Evolutionary conservation across 2,888 invertebrate genomes (phyloP).

Genomic region (Platycnemis pennipes): DNA sequence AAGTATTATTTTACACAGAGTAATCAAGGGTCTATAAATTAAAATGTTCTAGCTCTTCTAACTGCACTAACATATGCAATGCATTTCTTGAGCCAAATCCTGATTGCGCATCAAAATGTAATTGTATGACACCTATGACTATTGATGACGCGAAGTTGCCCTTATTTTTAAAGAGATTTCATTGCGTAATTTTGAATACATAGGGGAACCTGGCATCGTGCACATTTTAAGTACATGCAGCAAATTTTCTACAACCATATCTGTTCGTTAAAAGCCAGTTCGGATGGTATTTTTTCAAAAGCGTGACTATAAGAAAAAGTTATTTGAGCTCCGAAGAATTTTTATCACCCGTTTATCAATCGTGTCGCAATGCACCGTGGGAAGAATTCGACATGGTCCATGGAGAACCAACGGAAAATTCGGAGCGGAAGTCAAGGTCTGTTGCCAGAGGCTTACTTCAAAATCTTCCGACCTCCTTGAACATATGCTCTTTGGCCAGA

Average conservation of each 20-base stretch:
- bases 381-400: background rate
- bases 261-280: background rate
- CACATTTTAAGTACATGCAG: background rate
- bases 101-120: too few relatives aligned
- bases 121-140: too few relatives aligned
- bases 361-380: conserved; percentile 41
- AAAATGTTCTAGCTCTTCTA: too few relatives aligned
- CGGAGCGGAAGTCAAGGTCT: conserved; percentile 53
- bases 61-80: too few relatives aligned
- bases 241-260: background rate
- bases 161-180: too few relatives aligned
- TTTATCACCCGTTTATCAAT: background rate
- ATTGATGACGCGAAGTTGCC: too few relatives aligned
- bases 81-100: too few relatives aligned
- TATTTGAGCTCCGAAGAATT: background rate
- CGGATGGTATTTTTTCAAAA: background rate
- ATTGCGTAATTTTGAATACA: too few relatives aligned
- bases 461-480: conserved; percentile 13
- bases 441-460: conserved; percentile 51
- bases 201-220: background rate
- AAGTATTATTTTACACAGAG: too few relatives aligned
- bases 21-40: too few relatives aligned
- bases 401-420: conserved; percentile 2
- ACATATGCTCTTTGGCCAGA: conserved; percentile 37
- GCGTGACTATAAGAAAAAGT: background rate